Percentiles rank a stretch among this genome's conserved stretches.
These are phyloP conservation scores for Temnopleurus reevesii DNA, from an alignment of 53 echinoderm and acorn worm species.

Conservation along the genomic window DNA sequence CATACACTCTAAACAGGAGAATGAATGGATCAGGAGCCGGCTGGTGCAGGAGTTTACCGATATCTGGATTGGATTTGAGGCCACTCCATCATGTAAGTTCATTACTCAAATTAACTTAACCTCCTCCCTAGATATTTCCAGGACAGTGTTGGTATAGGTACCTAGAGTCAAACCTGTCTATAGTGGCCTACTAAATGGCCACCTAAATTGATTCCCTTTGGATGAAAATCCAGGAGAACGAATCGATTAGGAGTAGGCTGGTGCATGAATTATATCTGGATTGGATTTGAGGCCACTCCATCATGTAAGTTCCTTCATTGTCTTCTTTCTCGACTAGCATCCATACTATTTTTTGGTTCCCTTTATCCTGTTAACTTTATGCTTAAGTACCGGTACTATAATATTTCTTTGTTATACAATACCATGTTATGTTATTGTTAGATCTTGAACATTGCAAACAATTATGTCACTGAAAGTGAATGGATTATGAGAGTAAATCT, in stretches of 20 bases:
- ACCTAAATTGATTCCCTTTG: no score
- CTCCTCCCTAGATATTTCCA: neutral
- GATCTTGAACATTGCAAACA: neutral
- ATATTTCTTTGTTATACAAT: neutral
- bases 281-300: constrained; percentile 79
- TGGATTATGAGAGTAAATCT: no score
- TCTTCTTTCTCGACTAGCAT: neutral
- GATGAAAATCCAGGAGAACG: constrained; percentile 91
- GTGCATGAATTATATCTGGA: constrained; percentile 66
- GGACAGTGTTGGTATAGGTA: no score
- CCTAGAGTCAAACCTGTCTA: no score
- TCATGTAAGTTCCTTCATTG: neutral
- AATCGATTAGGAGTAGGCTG: constrained; percentile 41
- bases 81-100: constrained; percentile 68
- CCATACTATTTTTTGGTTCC: no score
- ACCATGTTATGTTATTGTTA: neutral
- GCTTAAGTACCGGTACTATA: neutral
- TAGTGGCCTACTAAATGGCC: no score
- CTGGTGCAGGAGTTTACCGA: constrained; percentile 30
- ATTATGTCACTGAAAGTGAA: neutral
- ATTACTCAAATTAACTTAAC: no score
- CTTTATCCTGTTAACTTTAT: no score
- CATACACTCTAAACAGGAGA: constrained; percentile 81
- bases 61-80: constrained; percentile 85
- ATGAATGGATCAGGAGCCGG: constrained; percentile 58